Evolutionary conservation across 2,888 invertebrate species (phyloP), one percentile per base, ranked within the genome.

Genomic region (Frankliniella intonsa): DNA sequence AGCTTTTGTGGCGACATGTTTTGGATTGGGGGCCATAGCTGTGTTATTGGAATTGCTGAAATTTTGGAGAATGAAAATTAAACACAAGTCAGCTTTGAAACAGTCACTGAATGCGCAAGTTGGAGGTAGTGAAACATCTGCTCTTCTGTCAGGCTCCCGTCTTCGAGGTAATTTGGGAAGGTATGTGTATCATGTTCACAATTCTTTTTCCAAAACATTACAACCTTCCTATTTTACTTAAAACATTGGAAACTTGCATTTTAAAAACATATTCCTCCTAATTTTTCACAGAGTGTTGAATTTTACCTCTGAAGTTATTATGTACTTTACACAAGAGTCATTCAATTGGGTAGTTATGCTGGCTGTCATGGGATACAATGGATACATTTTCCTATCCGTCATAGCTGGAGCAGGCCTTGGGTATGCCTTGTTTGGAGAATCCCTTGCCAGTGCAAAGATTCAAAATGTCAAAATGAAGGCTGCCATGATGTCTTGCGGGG

Each of bases 401-500:
- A 8, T 76, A 10, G 25, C 25, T 1, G 69, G 69, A 25, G 69
- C 69, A 76, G 69, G 69, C 10, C 25, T 76, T 0, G 69, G 69
- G 12, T 76, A 76, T 76, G 69, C 69, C 1, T 12, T 76, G 9
- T 76, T 76, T 76, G 69, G 69, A 12, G 69, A 76, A 76, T 76
- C 69, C 12, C 22, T 25, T 12, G 69, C 25, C 7, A 22, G 22
- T 25, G 69, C 69, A 12, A 76, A 76, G 25, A 76, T 76, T 12
- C 69, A 76, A 76, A 76, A 25, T 76, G 69, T 76, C 9, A 25
- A 76, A 76, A 76, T 76, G 69, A 76, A 76, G 25, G 69, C 69
- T 25, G 69, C 69, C 9, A 76, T 76, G 69, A 76, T 76, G 12
- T 22, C 69, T 25, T 76, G 69, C 9, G 69, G 69, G 9, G 69